Conservation (phyloP, 2,888 invertebrate genomes). For the Hypena proboscidalis region DNA sequence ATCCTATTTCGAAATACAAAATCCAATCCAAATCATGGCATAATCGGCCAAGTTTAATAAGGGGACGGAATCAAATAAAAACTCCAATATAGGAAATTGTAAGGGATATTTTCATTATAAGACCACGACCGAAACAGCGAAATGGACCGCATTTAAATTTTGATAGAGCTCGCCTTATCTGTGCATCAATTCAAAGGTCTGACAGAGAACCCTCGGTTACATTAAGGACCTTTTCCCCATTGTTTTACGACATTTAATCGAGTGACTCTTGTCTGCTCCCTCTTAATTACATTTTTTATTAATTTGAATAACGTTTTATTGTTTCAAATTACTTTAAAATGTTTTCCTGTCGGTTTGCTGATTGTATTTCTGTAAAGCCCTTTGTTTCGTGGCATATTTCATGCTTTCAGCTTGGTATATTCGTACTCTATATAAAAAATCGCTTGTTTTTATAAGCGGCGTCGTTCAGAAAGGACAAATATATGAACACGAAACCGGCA, state of each 20-base stretch:
- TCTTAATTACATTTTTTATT: slow-evolving; percentile 46
- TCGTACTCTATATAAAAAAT: too few species aligned
- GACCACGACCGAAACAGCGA: slow-evolving; percentile 48
- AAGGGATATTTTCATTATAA: slow-evolving; percentile 58
- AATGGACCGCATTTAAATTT: slow-evolving; percentile 64
- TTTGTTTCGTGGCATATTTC: too few species aligned
- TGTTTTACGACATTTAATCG: slow-evolving; percentile 59
- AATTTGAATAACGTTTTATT: slow-evolving; percentile 40
- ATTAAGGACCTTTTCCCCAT: slow-evolving; percentile 53
- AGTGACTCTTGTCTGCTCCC: slow-evolving; percentile 41
- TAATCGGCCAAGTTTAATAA: slow-evolving; percentile 45
- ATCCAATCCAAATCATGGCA: slow-evolving; percentile 32
- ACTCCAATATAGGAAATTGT: slow-evolving; percentile 48
- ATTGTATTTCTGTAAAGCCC: too few species aligned
- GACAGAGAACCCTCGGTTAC: slow-evolving; percentile 49
- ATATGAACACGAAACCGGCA: too few species aligned
- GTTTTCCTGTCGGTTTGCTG: not conserved
- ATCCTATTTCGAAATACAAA: slow-evolving; percentile 12
- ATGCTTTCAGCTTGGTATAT: too few species aligned
- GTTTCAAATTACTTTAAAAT: slow-evolving; percentile 16
- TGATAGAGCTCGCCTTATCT: slow-evolving; percentile 58
- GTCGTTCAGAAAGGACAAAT: too few species aligned
- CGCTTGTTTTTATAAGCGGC: too few species aligned
- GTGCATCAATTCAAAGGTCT: slow-evolving; percentile 57
- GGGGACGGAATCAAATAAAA: slow-evolving; percentile 43